These are phyloP conservation scores for Sylvietta virens DNA, from an alignment of 2,113 vertebrate genomes.

Conservation along the genomic window DNA sequence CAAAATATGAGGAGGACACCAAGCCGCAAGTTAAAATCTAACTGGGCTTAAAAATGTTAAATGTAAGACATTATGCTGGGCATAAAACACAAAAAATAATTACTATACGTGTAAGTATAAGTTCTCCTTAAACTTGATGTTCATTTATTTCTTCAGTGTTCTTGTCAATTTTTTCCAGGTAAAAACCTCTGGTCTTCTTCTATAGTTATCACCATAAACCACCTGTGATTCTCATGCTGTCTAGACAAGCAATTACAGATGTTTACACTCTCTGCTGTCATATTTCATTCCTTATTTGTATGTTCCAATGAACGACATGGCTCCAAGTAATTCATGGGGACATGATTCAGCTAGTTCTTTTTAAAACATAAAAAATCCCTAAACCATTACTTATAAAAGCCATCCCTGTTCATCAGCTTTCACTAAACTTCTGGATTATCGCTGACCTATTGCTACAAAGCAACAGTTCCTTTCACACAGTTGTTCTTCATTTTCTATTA, in stretches of 20 bases:
- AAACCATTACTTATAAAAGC: background rate
- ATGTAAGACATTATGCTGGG: background rate
- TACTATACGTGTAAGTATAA: background rate
- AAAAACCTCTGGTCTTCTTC: background rate
- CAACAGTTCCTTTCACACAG: constrained; percentile 6
- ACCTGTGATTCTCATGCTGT: background rate
- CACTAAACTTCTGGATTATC: constrained; percentile 40
- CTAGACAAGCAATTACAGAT: constrained; percentile 6
- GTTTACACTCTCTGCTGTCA: background rate
- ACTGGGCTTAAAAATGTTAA: background rate
- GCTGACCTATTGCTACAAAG: constrained; percentile 16
- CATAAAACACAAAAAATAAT: background rate
- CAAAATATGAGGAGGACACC: background rate
- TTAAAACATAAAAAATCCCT: background rate
- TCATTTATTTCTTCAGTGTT: background rate
- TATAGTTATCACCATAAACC: background rate
- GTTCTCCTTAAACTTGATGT: background rate
- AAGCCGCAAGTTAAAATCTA: background rate
- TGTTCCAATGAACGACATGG: background rate
- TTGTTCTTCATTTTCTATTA: constrained; percentile 52
- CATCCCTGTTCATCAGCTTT: background rate
- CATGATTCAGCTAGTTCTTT: background rate
- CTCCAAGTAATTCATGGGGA: constrained; percentile 10
- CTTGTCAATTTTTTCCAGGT: background rate
- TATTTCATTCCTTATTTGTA: background rate